Evolutionary conservation across 2,888 invertebrate species (phyloP), one percentile per base, ranked within the genome.

Genomic region (Graphium colonna): DNA sequence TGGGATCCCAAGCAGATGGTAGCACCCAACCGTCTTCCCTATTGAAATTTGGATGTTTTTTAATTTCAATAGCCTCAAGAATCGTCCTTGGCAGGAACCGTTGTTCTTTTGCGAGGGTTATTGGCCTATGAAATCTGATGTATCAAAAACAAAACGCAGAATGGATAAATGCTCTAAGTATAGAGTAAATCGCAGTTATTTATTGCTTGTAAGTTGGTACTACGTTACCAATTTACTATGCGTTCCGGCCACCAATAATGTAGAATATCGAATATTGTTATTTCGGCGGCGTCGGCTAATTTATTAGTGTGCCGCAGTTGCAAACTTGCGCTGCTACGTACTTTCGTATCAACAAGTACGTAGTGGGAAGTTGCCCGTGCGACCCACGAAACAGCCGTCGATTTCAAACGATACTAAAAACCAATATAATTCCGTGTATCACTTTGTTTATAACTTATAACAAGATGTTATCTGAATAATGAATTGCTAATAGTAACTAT

Each of bases 401-500:
- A 56, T 58, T 51, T 48, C 56, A 45, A 56, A 70, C 82, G 81
- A 77, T 78, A 72, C 73, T 77, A 80, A 80, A 83, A 85, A 83
- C 81, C n/a, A n/a, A 84, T 82, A 81, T 83, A 84, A 82, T 79
- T 82, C 77, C 70, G 67, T 60, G 75, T 71, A 79, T 79, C 77
- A 82, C 83, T 79, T 79, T 84, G 82, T 81, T 82, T 80, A 78
- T 69, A 15, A n/a, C 12, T 16, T 46, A 16, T 58, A 51, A 33
- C 57, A 64, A 57, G 39, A 38, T 8, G 5, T 28, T 28, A 28
- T 4, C 28, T 28, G 28, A 28, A 4, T 28, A 8, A 8, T 7
- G 8, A 8, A 28, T 4, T 28, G 28, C 4, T 28, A 28, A 28
- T 28, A 7, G 8, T 28, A 7, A 7, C 4, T 7, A 7, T 28